Evolutionary conservation across 2,113 vertebrate species (phyloP).

Genomic region (Gavia stellata): DNA sequence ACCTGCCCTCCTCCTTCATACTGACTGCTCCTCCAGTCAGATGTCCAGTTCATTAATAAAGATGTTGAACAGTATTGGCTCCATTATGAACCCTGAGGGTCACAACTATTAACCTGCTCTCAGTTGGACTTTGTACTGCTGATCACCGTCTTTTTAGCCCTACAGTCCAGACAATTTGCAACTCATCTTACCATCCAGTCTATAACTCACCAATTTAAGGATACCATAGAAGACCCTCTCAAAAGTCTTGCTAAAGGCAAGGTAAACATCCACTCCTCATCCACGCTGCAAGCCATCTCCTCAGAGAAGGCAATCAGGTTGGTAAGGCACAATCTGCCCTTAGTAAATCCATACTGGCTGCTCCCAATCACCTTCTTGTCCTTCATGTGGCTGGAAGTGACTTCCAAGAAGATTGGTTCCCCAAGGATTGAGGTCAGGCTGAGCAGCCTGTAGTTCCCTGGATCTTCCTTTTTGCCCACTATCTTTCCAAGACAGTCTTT

Average conservation of each 20-base stretch:
- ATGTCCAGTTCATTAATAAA: neutral
- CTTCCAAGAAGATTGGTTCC: neutral
- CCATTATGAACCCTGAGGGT: neutral
- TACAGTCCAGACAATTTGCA: neutral
- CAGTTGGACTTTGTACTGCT: neutral
- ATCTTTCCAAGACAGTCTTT: neutral
- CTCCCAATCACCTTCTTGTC: neutral
- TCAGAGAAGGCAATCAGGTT: neutral
- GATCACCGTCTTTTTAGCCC: neutral
- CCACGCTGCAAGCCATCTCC: neutral
- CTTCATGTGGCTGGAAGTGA: neutral
- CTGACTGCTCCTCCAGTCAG: neutral
- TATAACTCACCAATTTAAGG: neutral
- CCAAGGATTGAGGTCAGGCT: neutral
- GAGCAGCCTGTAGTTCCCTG: neutral
- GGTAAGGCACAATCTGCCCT: neutral
- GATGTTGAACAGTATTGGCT: neutral
- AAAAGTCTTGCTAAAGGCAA: neutral
- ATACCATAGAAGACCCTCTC: neutral
- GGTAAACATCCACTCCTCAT: neutral
- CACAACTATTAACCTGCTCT: neutral
- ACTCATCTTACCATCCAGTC: neutral
- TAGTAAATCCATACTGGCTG: neutral
- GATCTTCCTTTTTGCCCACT: neutral
- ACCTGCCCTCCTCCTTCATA: neutral